Evolutionary conservation across 2,888 invertebrate genomes (phyloP).

Genomic region (Apantesis nais): DNA sequence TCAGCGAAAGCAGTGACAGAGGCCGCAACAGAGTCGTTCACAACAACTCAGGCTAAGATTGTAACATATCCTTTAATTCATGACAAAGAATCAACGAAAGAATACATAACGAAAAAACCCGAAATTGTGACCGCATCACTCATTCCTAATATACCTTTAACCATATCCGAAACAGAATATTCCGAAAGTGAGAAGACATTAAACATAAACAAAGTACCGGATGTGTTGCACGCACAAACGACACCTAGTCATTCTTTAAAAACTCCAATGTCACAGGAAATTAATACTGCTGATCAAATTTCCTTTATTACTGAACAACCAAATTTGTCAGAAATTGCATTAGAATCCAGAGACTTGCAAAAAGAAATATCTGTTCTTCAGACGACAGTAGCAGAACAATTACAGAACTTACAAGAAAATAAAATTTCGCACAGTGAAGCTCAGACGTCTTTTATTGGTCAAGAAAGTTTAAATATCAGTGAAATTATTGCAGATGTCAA

Average conservation of each 20-base stretch:
- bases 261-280: slow-evolving; percentile 72
- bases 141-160: slow-evolving; percentile 86
- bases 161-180: slow-evolving; percentile 86
- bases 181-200: slow-evolving; percentile 88
- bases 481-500: slow-evolving; percentile 81
- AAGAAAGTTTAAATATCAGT: slow-evolving; percentile 86
- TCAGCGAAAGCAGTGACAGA: slow-evolving; percentile 78
- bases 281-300: slow-evolving; percentile 75
- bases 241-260: slow-evolving; percentile 71
- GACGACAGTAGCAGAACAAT: slow-evolving; percentile 80
- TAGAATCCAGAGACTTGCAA: slow-evolving; percentile 65
- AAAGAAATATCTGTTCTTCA: slow-evolving; percentile 74
- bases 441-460: slow-evolving; percentile 82
- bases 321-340: slow-evolving; percentile 60
- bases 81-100: slow-evolving; percentile 86
- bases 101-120: slow-evolving; percentile 58
- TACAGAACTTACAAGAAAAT: slow-evolving; percentile 80
- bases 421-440: slow-evolving; percentile 84
- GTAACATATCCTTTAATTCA: slow-evolving; percentile 86
- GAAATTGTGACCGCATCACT: slow-evolving; percentile 77
- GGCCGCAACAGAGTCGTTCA: slow-evolving; percentile 74
- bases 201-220: slow-evolving; percentile 59
- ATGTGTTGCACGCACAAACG: slow-evolving; percentile 54
- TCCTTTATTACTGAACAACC: slow-evolving; percentile 56
- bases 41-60: slow-evolving; percentile 88